phyloP scores from a whole-genome alignment of 2,888 invertebrate genomes.

The Ectemnius continuus region DNA sequence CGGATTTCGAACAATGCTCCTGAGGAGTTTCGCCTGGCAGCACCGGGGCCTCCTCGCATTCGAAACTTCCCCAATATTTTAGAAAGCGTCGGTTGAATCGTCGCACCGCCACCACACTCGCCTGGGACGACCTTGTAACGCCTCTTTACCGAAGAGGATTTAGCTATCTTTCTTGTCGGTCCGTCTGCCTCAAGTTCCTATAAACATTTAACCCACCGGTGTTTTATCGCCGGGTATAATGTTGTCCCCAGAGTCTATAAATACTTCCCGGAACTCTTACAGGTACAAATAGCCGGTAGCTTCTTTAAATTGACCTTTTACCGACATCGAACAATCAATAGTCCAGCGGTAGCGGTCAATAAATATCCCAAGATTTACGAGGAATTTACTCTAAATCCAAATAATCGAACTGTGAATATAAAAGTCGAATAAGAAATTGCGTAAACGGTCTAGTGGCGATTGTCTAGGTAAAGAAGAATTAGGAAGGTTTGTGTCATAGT shows the following conservation, averaged over 20 bases:
- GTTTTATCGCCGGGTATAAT: neutral
- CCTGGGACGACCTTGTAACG: slow-evolving; percentile 65
- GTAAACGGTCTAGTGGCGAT: too few species aligned
- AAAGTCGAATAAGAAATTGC: neutral
- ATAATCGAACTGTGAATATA: too few species aligned
- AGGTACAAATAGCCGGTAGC: too few species aligned
- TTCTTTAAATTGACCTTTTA: too few species aligned
- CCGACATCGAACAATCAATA: too few species aligned
- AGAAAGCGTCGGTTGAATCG: slow-evolving; percentile 64
- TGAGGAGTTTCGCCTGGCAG: slow-evolving; percentile 62
- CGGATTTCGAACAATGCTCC: slow-evolving; percentile 73
- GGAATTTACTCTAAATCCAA: too few species aligned
- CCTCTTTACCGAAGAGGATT: slow-evolving; percentile 63
- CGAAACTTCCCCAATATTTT: slow-evolving; percentile 75
- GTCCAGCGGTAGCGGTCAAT: too few species aligned
- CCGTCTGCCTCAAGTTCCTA: slow-evolving; percentile 49
- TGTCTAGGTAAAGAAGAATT: neutral
- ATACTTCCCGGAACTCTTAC: neutral
- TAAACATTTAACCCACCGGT: slow-evolving; percentile 19
- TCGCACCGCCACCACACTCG: slow-evolving; percentile 51
- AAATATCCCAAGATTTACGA: too few species aligned
- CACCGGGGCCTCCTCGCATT: slow-evolving; percentile 58
- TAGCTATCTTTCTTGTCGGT: slow-evolving; percentile 60
- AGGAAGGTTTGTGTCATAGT: neutral
- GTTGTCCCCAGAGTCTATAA: neutral